phyloP scores from a whole-genome alignment of 2,797 vertebrate genomes.

The Falco novaeseelandiae region DNA sequence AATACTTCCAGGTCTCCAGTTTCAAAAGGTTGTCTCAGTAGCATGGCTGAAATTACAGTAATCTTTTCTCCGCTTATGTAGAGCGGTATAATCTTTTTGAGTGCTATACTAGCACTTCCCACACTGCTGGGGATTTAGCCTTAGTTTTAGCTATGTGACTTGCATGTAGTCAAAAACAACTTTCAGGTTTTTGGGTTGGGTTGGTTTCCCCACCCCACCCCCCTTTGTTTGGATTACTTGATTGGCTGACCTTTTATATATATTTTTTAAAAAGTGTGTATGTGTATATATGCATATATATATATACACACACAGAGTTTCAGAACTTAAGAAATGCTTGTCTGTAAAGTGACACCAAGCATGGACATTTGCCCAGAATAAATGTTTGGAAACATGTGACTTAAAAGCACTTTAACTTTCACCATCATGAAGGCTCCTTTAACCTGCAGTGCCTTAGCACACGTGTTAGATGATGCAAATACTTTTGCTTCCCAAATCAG shows the following conservation, averaged over 20 bases:
- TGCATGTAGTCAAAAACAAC: not conserved
- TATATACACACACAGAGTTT: not conserved
- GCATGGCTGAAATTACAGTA: conserved; percentile 1
- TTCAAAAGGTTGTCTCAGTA: not conserved
- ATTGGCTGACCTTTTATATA: not conserved
- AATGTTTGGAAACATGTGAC: not conserved
- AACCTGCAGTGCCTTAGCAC: not conserved
- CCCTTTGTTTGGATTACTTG: not conserved
- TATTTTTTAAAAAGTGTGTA: not conserved
- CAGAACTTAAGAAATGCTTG: not conserved
- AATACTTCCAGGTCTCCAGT: not conserved
- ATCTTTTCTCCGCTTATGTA: conserved; percentile 1
- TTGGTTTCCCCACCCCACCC: not conserved
- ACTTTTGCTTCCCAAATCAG: not conserved
- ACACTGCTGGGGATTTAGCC: conserved; percentile 6
- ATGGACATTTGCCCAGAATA: not conserved
- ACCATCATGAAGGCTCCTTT: not conserved
- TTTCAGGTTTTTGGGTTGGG: not conserved
- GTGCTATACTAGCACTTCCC: conserved; percentile 28
- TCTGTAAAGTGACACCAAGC: not conserved
- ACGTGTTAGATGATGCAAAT: not conserved
- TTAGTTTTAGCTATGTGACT: conserved; percentile 34
- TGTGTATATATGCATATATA: not conserved
- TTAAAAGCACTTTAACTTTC: not conserved
- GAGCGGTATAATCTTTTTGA: not conserved